Evolutionary conservation across 1,140 invertebrate species (phyloP).

Genomic region (Cyrtorhinus lividipennis): DNA sequence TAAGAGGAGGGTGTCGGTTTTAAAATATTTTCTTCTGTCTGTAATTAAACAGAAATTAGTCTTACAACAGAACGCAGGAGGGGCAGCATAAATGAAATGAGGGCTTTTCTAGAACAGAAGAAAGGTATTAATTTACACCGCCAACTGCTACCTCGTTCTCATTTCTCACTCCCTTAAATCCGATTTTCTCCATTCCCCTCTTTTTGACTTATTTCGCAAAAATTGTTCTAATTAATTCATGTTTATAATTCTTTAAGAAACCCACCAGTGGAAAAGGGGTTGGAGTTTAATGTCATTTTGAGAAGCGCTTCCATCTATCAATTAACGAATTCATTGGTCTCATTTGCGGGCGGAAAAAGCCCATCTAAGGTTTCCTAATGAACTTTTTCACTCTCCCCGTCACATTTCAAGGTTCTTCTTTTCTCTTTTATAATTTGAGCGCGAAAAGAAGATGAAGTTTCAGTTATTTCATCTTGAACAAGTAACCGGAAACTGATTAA

Average conservation of each 20-base stretch:
- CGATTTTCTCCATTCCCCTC: not conserved
- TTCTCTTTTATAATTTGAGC: too few species aligned
- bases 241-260: slow-evolving; percentile 7
- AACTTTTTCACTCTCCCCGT: too few species aligned
- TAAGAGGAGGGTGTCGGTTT: slow-evolving; percentile 10
- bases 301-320: not conserved
- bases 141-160: slow-evolving; percentile 1
- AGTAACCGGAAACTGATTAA: too few species aligned
- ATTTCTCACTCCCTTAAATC: slow-evolving; percentile 9
- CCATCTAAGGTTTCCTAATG: slow-evolving; percentile 7
- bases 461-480: too few species aligned
- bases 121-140: slow-evolving; percentile 7
- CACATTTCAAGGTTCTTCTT: too few species aligned
- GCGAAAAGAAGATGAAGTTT: too few species aligned
- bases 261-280: not conserved
- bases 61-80: slow-evolving; percentile 17
- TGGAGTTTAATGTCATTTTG: not conserved
- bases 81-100: slow-evolving; percentile 10
- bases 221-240: slow-evolving; percentile 10
- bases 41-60: slow-evolving; percentile 18
- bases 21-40: slow-evolving; percentile 20
- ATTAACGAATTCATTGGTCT: slow-evolving; percentile 6
- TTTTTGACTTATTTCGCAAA: slow-evolving; percentile 1
- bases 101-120: not conserved
- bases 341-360: not conserved